A percentile compares a stretch with the other conserved stretches of the same genome.
phyloP scores from a whole-genome alignment of 2,797 vertebrate genomes.

The Moxostoma hubbsi region DNA sequence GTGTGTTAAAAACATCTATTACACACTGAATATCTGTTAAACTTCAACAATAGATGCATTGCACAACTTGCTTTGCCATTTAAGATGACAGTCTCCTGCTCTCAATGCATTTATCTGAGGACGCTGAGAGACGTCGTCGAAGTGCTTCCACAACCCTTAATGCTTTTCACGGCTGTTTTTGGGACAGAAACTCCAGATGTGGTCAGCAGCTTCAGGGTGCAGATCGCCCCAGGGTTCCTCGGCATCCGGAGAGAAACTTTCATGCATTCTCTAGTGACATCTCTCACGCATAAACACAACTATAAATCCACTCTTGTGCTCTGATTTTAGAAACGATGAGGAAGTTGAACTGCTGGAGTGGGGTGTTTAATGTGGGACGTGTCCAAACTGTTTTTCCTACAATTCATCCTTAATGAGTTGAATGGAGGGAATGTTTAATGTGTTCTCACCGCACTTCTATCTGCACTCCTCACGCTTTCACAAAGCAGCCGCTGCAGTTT shows the following conservation, averaged over 20 bases:
- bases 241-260: slow-evolving; percentile 49
- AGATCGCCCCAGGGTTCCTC: slow-evolving; percentile 31
- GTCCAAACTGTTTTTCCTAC: slow-evolving; percentile 26
- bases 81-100: background rate
- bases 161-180: slow-evolving; percentile 17
- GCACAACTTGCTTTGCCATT: too few species aligned
- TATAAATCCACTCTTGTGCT: too few species aligned
- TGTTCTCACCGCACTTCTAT: slow-evolving; percentile 31
- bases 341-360: background rate
- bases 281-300: slow-evolving; percentile 32
- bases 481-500: too few species aligned
- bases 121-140: background rate
- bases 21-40: background rate
- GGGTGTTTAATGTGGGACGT: slow-evolving; percentile 15
- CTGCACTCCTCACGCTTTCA: background rate
- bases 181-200: slow-evolving; percentile 49
- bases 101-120: background rate
- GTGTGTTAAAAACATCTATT: background rate
- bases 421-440: background rate
- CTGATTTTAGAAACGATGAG: background rate
- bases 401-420: slow-evolving; percentile 21
- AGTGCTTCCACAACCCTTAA: background rate
- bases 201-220: slow-evolving; percentile 36
- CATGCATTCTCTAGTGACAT: slow-evolving; percentile 48
- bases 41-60: background rate